Conservation (phyloP, 1,140 invertebrate species). For the Drosophila kurseongensis region DNA sequence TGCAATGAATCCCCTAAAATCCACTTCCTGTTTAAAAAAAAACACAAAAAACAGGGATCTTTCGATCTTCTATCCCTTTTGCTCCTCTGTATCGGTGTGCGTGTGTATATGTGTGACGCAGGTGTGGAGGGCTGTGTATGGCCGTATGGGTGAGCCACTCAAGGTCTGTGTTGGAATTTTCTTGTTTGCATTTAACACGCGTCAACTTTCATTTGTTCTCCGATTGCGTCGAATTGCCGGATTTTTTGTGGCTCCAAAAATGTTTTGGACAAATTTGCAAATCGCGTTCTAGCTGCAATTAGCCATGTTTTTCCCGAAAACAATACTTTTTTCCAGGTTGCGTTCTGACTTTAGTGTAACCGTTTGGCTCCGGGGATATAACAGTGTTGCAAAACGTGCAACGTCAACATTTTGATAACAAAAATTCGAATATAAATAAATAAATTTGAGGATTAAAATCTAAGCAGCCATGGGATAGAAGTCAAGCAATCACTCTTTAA, state of each 20-base stretch:
- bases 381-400: slow-evolving; percentile 7
- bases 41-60: slow-evolving; percentile 40
- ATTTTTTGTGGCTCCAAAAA: not conserved
- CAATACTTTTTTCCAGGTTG: slow-evolving; percentile 60
- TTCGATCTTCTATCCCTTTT: slow-evolving; percentile 38
- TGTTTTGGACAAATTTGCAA: slow-evolving; percentile 15
- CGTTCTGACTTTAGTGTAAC: not conserved
- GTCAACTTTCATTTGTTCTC: slow-evolving; percentile 18
- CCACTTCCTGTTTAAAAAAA: slow-evolving; percentile 42
- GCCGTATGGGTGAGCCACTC: slow-evolving; percentile 39
- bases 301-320: slow-evolving; percentile 65
- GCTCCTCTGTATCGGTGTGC: slow-evolving; percentile 57
- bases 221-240: slow-evolving; percentile 12
- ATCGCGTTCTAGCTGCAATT: slow-evolving; percentile 36
- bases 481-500: not conserved
- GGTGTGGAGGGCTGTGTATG: slow-evolving; percentile 40
- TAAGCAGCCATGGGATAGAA: not conserved
- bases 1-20: slow-evolving; percentile 27
- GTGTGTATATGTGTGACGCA: slow-evolving; percentile 34
- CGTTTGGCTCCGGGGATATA: slow-evolving; percentile 10
- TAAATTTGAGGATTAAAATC: not conserved
- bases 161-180: slow-evolving; percentile 81
- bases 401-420: slow-evolving; percentile 4
- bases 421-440: not conserved
- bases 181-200: slow-evolving; percentile 41